Percentiles rank a stretch among this genome's conserved stretches.
These are phyloP conservation scores for Sussaba pulchella DNA, from an alignment of 2,888 invertebrate genomes.

Conservation along the genomic window DNA sequence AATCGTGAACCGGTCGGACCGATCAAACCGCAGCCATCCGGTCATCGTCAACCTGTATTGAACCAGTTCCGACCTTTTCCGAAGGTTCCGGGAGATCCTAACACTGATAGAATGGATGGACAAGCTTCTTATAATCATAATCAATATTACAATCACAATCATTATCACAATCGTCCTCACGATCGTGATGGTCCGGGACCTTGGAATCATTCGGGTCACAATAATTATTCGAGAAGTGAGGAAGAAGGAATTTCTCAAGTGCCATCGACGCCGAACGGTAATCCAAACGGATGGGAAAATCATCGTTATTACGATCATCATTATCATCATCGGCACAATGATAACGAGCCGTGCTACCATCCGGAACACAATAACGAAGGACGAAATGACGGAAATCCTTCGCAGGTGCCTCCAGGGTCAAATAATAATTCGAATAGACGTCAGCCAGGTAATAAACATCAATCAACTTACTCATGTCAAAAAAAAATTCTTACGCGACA, in stretches of 20 bases:
- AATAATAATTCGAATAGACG: not conserved
- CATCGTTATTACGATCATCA: conserved; percentile 62
- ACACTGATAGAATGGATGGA: not conserved
- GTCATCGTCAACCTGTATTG: not conserved
- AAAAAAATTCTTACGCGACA: too few species aligned
- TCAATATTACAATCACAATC: conserved; percentile 62
- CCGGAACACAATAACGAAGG: not conserved
- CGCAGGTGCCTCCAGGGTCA: conserved; percentile 18
- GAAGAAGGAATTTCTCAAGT: conserved; percentile 15
- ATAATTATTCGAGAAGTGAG: not conserved
- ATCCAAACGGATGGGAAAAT: conserved; percentile 20
- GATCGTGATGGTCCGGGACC: conserved; percentile 41
- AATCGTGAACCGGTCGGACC: conserved; percentile 2
- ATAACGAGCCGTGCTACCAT: conserved; percentile 31
- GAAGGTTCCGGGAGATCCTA: not conserved
- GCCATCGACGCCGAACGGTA: conserved; percentile 7
- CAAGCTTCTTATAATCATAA: conserved; percentile 22
- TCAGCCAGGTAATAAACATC: not conserved
- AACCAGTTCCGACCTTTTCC: conserved; percentile 23
- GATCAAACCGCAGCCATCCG: not conserved
- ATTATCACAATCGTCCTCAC: conserved; percentile 42
- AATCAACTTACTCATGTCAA: too few species aligned
- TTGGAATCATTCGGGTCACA: conserved; percentile 19
- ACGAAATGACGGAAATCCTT: not conserved
- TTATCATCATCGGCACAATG: conserved; percentile 50